Evolutionary conservation across 2,113 vertebrate genomes (phyloP).

Genomic region (Zosterops lateralis): DNA sequence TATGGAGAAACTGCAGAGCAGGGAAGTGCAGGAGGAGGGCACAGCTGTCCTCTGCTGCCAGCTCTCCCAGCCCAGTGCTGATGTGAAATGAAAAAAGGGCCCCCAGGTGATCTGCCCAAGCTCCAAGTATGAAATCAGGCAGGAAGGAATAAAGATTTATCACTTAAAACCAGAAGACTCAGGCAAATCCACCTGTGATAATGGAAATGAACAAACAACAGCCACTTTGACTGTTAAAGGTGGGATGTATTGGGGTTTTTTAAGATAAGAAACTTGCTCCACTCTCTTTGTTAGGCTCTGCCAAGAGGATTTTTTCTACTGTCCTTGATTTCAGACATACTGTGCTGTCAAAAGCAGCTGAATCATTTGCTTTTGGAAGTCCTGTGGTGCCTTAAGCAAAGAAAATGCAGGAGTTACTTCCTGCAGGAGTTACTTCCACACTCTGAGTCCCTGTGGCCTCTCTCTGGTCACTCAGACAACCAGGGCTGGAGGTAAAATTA

Average conservation of each 20-base stretch:
- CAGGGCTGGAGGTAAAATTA: background rate
- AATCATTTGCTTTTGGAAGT: background rate
- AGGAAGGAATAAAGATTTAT: slow-evolving; percentile 71
- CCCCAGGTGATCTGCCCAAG: slow-evolving; percentile 65
- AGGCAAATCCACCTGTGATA: slow-evolving; percentile 79
- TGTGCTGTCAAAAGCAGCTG: background rate
- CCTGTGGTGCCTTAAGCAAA: background rate
- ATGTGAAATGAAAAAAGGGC: slow-evolving; percentile 75
- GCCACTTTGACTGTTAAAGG: slow-evolving; percentile 80
- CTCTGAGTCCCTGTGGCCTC: background rate
- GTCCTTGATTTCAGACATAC: background rate
- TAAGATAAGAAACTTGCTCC: background rate
- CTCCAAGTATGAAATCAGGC: slow-evolving; percentile 75
- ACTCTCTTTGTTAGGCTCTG: background rate
- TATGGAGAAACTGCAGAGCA: slow-evolving; percentile 76
- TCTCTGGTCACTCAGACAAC: background rate
- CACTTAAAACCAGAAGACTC: slow-evolving; percentile 70
- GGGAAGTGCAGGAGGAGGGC: slow-evolving; percentile 66
- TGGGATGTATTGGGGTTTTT: background rate
- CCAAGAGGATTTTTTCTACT: rapidly evolving
- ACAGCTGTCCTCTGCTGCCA: slow-evolving; percentile 71
- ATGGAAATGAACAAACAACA: slow-evolving; percentile 72
- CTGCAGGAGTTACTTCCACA: background rate
- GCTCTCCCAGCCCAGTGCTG: slow-evolving; percentile 64
- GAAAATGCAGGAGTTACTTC: background rate